Conservation (phyloP, 2,797 vertebrate genomes). For the Microhierax caerulescens region DNA sequence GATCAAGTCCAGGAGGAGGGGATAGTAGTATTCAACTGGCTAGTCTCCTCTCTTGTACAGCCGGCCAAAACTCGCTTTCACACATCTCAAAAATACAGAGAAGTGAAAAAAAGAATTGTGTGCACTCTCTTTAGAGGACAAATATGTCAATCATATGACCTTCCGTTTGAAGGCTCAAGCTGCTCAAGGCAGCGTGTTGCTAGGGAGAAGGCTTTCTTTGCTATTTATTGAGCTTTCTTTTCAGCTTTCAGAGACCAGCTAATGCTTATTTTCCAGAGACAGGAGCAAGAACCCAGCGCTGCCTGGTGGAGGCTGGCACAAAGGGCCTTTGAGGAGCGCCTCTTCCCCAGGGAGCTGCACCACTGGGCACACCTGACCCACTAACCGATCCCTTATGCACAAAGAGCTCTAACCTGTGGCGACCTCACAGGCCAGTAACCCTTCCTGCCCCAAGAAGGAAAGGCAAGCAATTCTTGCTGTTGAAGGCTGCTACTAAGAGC, state of each 20-base stretch:
- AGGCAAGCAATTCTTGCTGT: rapidly evolving
- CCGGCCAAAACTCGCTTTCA: constrained; percentile 39
- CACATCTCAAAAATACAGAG: constrained; percentile 47
- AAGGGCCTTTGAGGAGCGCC: constrained; percentile 69
- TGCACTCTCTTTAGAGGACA: constrained; percentile 46
- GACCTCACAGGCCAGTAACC: rapidly evolving
- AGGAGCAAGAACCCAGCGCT: background rate
- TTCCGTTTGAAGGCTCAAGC: constrained; percentile 46
- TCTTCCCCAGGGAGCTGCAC: constrained; percentile 29
- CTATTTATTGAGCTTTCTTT: constrained; percentile 54
- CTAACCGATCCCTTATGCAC: background rate
- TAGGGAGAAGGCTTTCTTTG: constrained; percentile 58
- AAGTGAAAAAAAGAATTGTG: constrained; percentile 59
- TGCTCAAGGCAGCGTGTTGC: constrained; percentile 62
- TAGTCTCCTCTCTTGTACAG: background rate
- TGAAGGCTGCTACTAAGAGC: background rate
- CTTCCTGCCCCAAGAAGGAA: background rate
- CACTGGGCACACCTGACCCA: constrained; percentile 56
- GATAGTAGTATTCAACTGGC: background rate
- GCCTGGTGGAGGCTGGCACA: constrained; percentile 60
- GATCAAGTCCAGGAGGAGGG: background rate
- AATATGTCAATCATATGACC: constrained; percentile 70
- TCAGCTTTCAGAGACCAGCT: background rate
- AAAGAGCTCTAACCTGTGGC: background rate
- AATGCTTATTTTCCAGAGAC: constrained; percentile 28